These are phyloP conservation scores for Helleia helle DNA, from an alignment of 2,888 invertebrate species.

Conservation along the genomic window DNA sequence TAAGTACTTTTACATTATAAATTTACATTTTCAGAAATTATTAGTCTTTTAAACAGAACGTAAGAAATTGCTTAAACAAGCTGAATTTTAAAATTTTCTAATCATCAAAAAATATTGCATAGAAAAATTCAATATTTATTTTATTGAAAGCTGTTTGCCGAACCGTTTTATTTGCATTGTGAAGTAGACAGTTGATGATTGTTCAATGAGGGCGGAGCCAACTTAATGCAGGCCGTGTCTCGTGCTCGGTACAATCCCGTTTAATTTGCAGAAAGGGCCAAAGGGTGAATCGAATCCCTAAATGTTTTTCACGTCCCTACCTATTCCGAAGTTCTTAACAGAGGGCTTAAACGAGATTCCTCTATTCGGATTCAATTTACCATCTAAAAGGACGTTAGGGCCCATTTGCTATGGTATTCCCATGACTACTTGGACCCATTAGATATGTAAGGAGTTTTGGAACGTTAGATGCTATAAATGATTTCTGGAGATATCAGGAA, in stretches of 20 bases:
- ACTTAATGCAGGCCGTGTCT: neutral
- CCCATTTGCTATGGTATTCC: constrained; percentile 46
- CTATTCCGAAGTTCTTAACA: constrained; percentile 63
- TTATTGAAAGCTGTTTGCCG: too few species aligned
- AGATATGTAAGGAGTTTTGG: neutral
- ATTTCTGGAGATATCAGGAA: neutral
- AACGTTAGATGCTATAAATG: neutral
- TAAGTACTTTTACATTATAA: too few species aligned
- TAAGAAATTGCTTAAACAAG: too few species aligned
- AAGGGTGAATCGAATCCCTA: constrained; percentile 53
- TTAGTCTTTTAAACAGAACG: too few species aligned
- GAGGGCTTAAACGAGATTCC: constrained; percentile 43
- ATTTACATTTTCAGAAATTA: too few species aligned
- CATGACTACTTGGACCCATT: constrained; percentile 22
- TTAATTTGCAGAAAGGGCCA: constrained; percentile 61
- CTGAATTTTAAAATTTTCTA: too few species aligned
- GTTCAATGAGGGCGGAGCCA: neutral
- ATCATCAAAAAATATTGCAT: too few species aligned
- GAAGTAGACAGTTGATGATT: neutral
- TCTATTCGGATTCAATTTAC: constrained; percentile 65
- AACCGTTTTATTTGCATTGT: neutral
- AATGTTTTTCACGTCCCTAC: constrained; percentile 51
- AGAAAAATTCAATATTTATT: too few species aligned
- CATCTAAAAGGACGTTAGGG: constrained; percentile 53
- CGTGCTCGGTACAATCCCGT: constrained; percentile 35